Evolutionary conservation across 2,888 invertebrate genomes (phyloP).

Genomic region (Lamellibrachia satsuma): DNA sequence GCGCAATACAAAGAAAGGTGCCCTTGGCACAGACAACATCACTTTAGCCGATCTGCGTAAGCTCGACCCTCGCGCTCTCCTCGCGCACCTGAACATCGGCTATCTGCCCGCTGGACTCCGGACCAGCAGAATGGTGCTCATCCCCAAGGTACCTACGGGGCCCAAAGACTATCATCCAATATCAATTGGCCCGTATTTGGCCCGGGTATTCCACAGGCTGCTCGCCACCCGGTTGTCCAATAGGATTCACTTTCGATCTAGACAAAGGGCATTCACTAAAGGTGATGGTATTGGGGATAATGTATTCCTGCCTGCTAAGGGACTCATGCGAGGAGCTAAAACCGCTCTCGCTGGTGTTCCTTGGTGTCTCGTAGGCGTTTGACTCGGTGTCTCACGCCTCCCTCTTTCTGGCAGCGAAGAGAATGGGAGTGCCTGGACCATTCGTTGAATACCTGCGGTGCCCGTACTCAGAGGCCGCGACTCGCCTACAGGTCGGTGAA

Average conservation of each 20-base stretch:
- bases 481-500: background rate
- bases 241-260: background rate
- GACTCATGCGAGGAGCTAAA: background rate
- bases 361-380: background rate
- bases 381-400: background rate
- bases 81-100: background rate
- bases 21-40: background rate
- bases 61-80: conserved; percentile 6
- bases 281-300: background rate
- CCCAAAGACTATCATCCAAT: background rate
- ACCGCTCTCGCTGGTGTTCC: background rate
- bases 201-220: conserved; percentile 1
- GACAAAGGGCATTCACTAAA: background rate
- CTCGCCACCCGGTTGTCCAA: background rate
- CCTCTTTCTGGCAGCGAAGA: background rate
- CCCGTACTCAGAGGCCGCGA: background rate
- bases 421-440: conserved; percentile 17
- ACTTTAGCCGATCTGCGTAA: background rate
- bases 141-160: background rate
- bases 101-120: conserved; percentile 18
- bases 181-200: background rate
- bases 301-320: background rate
- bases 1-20: conserved; percentile 8
- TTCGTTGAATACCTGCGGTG: background rate
- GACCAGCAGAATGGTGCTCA: background rate